Conservation (phyloP, 2,888 invertebrate species). For the Drosophila suboccidentalis region DNA sequence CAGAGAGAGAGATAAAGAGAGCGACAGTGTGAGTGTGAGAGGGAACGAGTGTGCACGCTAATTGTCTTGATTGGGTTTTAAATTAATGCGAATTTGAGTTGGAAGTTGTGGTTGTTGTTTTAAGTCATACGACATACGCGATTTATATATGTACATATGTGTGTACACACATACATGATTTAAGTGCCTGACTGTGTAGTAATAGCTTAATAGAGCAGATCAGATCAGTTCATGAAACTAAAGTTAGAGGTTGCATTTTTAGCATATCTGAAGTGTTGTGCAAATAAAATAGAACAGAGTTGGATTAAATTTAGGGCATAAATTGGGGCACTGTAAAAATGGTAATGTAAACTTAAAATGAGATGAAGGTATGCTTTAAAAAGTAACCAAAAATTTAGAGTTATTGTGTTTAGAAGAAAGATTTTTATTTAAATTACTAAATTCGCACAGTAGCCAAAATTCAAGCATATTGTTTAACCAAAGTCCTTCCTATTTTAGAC, state of each 20-base stretch:
- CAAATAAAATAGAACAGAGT: conserved; percentile 16
- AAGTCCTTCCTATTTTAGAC: background rate
- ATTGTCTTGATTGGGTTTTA: conserved; percentile 81
- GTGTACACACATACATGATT: conserved; percentile 7
- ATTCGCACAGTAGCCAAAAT: too few species aligned
- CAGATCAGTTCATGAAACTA: conserved; percentile 8
- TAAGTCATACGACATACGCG: conserved; percentile 48
- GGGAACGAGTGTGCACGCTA: conserved; percentile 68
- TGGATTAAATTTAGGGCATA: background rate
- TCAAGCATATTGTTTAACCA: too few species aligned
- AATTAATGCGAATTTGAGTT: conserved; percentile 80
- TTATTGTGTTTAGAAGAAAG: too few species aligned
- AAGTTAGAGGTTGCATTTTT: conserved; percentile 6
- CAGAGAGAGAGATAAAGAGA: conserved; percentile 15
- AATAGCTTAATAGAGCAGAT: conserved; percentile 43
- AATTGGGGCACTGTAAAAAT: background rate
- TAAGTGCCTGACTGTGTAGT: conserved; percentile 33
- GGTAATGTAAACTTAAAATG: too few species aligned
- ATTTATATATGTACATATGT: conserved; percentile 2
- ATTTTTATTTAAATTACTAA: too few species aligned
- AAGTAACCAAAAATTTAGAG: background rate
- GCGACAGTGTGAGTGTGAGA: conserved; percentile 2
- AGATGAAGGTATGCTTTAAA: background rate
- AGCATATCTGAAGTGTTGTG: background rate
- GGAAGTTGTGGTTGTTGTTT: conserved; percentile 64